Evolutionary conservation across 1,140 invertebrate species (phyloP).

Genomic region (Pentalonia nigronervosa): DNA sequence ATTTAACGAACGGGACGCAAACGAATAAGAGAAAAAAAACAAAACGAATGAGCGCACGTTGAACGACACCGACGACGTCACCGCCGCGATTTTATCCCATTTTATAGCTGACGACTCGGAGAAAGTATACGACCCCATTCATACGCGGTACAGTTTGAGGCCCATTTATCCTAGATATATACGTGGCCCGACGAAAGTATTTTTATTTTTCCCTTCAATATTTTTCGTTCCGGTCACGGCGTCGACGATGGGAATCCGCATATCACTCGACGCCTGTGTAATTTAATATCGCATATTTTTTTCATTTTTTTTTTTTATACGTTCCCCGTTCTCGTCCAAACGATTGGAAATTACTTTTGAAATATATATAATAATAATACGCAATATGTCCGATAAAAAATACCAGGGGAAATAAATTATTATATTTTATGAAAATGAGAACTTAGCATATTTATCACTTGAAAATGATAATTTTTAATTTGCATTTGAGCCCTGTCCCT

Average conservation of each 20-base stretch:
- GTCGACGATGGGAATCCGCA: neutral
- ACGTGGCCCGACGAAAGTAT: neutral
- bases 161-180: neutral
- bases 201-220: neutral
- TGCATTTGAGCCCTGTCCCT: neutral
- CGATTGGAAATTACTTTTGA: neutral
- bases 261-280: neutral
- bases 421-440: slow-evolving; percentile 20
- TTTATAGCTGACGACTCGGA: neutral
- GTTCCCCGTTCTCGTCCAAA: neutral
- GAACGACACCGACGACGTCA: neutral
- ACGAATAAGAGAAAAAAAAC: neutral
- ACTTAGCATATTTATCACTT: slow-evolving; percentile 11
- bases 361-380: neutral
- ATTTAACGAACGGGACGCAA: neutral
- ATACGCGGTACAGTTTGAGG: neutral
- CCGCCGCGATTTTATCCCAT: neutral
- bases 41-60: neutral
- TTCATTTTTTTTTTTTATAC: too few relatives aligned
- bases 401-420: neutral
- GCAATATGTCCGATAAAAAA: slow-evolving; percentile 8
- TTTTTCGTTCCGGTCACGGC: neutral
- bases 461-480: slow-evolving; percentile 19
- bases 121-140: neutral
- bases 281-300: slow-evolving; percentile 10